Conservation (phyloP, 1,140 invertebrate species). For the Formica exsecta region DNA sequence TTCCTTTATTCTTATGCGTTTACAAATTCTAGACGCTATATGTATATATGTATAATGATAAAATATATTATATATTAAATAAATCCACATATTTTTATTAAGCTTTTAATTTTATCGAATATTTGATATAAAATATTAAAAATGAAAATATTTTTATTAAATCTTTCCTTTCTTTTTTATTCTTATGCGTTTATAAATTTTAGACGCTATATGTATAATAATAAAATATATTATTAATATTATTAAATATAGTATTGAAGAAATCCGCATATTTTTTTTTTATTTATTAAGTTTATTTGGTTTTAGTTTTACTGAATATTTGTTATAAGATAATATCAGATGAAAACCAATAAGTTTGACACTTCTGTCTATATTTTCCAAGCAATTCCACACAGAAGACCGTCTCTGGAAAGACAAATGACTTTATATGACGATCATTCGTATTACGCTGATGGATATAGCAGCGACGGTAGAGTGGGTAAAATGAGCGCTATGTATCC, state of each 20-base stretch:
- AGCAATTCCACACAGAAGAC: constrained; percentile 88
- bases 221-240: neutral
- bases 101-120: neutral
- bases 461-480: constrained; percentile 76
- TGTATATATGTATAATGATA: neutral
- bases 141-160: no score
- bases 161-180: no score
- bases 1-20: neutral
- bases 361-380: constrained; percentile 28
- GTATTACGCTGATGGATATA: constrained; percentile 80
- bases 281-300: neutral
- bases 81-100: neutral
- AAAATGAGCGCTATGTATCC: constrained; percentile 84
- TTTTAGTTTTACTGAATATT: constrained; percentile 12
- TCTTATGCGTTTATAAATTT: neutral
- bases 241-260: neutral
- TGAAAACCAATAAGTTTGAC: constrained; percentile 3
- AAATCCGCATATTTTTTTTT: neutral
- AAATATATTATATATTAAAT: neutral
- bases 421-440: constrained; percentile 92
- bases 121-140: no score
- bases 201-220: neutral
- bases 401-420: constrained; percentile 93
- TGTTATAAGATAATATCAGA: neutral
- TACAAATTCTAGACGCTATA: neutral